Evolutionary conservation across 2,113 vertebrate species (phyloP).

Genomic region (Arenaria interpres): DNA sequence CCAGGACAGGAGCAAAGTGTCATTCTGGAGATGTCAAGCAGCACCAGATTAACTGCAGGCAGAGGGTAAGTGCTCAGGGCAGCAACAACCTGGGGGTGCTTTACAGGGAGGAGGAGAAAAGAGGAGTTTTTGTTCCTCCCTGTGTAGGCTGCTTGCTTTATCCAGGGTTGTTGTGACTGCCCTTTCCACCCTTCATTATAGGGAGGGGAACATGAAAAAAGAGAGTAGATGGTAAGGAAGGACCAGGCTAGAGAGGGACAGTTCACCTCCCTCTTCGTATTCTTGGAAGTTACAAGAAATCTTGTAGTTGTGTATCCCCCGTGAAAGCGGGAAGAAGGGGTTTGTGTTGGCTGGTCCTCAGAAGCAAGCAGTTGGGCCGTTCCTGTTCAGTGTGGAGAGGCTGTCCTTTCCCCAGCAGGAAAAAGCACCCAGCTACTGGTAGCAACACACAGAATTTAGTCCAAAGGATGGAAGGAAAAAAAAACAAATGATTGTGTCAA

Average conservation of each 20-base stretch:
- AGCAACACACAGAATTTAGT: background rate
- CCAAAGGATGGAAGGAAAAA: background rate
- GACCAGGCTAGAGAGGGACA: constrained; percentile 38
- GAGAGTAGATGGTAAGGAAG: constrained; percentile 67
- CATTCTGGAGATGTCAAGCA: background rate
- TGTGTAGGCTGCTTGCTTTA: background rate
- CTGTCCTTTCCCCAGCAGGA: background rate
- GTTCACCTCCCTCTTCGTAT: background rate
- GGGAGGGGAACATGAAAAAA: constrained; percentile 54
- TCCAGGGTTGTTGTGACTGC: constrained; percentile 46
- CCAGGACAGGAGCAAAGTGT: background rate
- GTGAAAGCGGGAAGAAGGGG: constrained; percentile 69
- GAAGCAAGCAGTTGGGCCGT: constrained; percentile 63
- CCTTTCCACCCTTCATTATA: constrained; percentile 55
- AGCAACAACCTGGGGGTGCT: constrained; percentile 51
- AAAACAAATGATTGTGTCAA: background rate
- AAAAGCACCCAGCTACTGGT: background rate
- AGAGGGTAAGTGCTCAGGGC: constrained; percentile 62
- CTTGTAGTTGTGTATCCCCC: constrained; percentile 73
- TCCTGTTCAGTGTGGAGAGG: too few relatives aligned
- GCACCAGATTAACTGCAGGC: constrained; percentile 74
- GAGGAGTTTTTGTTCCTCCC: constrained; percentile 61
- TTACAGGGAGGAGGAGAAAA: constrained; percentile 71
- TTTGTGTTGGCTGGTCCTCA: constrained; percentile 74
- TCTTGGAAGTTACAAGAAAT: constrained; percentile 72